phyloP scores from a whole-genome alignment of 2,888 invertebrate genomes.

The Sarcophaga carnaria region DNA sequence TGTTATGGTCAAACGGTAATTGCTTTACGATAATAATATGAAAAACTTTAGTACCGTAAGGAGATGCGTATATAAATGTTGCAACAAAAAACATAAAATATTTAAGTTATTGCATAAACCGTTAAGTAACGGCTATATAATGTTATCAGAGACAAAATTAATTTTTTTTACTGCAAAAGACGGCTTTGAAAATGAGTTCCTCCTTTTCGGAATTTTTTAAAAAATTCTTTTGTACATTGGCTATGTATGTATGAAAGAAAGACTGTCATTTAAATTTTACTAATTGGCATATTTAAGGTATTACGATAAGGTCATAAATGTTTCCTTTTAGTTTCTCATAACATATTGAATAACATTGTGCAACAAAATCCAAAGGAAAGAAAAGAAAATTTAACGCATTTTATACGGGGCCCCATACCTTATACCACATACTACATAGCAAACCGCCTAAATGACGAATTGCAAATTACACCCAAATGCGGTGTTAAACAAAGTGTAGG shows the following conservation, averaged over 20 bases:
- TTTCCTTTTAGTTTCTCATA: constrained; percentile 44
- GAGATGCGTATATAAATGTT: neutral
- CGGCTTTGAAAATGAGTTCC: neutral
- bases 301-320: constrained; percentile 60
- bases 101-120: neutral
- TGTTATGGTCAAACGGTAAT: too few species aligned
- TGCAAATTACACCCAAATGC: constrained; percentile 70
- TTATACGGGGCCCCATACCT: constrained; percentile 11
- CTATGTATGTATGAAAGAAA: neutral
- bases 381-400: constrained; percentile 55
- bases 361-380: neutral
- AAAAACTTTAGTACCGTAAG: neutral
- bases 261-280: constrained; percentile 44
- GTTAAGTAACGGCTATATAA: too few species aligned
- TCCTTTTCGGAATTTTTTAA: neutral
- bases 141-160: too few species aligned
- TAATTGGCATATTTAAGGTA: constrained; percentile 64
- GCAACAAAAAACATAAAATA: neutral
- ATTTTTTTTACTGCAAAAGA: too few species aligned
- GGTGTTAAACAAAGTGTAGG: constrained; percentile 66
- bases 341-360: constrained; percentile 19
- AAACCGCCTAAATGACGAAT: constrained; percentile 69
- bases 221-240: neutral
- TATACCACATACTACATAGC: constrained; percentile 47
- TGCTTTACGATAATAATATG: neutral